Evolutionary conservation across 2,888 invertebrate genomes (phyloP), one percentile per base, ranked within the genome.

Genomic region (Euclidia mi): DNA sequence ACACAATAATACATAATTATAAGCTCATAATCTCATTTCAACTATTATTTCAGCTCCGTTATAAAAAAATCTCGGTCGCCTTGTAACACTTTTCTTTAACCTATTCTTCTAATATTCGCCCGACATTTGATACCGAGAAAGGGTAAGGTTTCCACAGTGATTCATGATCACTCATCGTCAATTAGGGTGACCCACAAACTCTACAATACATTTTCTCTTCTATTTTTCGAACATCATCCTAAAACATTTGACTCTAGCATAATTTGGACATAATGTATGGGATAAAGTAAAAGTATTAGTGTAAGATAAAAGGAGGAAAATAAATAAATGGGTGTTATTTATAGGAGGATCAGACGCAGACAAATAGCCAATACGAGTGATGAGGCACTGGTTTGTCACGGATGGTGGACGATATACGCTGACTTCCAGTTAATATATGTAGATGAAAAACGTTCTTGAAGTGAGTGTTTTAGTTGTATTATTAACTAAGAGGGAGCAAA

Each of bases 361-460:
- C 48, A 59, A 60, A 70, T 53, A 45, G 73, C 3, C 59, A 43
- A 57, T 63, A 41, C 45, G 25, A 58, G 34, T 46, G 47, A 65
- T 56, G 55, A 38, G 31, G 3, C 31, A 29, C 41, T 17, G 38
- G 51, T 34, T 44, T 29, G 40, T 38, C 28, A 31, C 6, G 20
- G 38, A 57, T 52, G 46, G 38, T 20, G 14, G 28, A 4, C n/a
- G 18, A 56, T 49, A 52, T 62, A 7, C 17, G 18, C 17, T 29
- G 32, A 37, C 6, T 28, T 1, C n/a, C 0, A 6, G 25, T 10
- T 41, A n/a, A n/a, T 15, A 9, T 14, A 25, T 6, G 14, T 25
- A 41, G 12, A 12, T 7, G 12, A 41, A 28, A 10, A 41, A 11
- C 18, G 14, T n/a, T n/a, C n/a, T n/a, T n/a, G n/a, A n/a, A n/a